Evolutionary conservation across 2,888 invertebrate genomes (phyloP).

Genomic region (Anagyrus pseudococci): DNA sequence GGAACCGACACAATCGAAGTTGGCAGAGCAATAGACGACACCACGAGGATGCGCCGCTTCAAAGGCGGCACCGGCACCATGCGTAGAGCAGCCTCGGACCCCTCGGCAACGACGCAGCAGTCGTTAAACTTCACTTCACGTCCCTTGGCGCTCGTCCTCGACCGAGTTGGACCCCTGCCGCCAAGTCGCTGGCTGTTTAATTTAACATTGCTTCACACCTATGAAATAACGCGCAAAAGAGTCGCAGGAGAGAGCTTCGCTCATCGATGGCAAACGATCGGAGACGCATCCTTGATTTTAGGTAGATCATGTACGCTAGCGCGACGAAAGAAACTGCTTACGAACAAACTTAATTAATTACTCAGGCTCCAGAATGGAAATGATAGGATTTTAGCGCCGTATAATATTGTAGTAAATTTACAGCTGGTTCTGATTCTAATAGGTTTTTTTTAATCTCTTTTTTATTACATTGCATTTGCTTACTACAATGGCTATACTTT

Average conservation of each 20-base stretch:
- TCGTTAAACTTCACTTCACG: no score
- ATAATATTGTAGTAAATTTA: background rate
- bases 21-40: constrained; percentile 56
- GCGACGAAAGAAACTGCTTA: background rate
- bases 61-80: constrained; percentile 54
- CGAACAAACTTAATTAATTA: background rate
- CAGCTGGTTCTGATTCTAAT: background rate
- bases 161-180: no score
- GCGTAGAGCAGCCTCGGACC: constrained; percentile 28
- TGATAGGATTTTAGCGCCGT: background rate
- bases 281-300: constrained; percentile 29
- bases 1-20: constrained; percentile 57
- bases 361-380: no score
- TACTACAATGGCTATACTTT: no score
- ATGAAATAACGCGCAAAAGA: constrained; percentile 5
- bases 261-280: constrained; percentile 21
- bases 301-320: constrained; percentile 21
- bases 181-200: constrained; percentile 13
- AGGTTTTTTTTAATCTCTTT: background rate
- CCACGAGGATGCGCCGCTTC: constrained; percentile 48
- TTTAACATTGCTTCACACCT: constrained; percentile 2
- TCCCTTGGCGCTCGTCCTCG: no score
- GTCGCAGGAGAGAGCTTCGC: constrained; percentile 22
- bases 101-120: background rate
- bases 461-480: no score